A percentile compares a stretch with the other conserved stretches of the same genome.
Conservation (phyloP, 2,888 invertebrate species). For the Brenthis hecate region DNA sequence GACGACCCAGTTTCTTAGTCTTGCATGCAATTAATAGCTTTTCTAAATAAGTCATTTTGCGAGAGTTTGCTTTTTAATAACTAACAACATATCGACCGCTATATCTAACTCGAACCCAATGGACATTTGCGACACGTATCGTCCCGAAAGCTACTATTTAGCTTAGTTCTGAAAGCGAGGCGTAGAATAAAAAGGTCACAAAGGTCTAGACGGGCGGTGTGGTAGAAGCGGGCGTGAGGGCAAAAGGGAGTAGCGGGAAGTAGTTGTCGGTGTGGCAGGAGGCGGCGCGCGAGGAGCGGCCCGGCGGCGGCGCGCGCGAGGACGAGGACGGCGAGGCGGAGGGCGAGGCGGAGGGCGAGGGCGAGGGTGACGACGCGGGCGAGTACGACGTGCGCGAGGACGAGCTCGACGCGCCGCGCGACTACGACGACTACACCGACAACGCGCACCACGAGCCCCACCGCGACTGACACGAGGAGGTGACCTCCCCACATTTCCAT, state of each 20-base stretch:
- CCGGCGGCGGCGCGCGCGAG: conserved; percentile 41
- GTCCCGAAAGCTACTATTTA: neutral
- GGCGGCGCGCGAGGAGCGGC: conserved; percentile 45
- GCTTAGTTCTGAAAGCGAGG: neutral
- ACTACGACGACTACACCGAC: conserved; percentile 77
- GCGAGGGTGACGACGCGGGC: conserved; percentile 48
- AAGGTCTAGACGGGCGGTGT: neutral
- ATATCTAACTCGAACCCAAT: neutral
- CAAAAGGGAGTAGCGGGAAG: conserved; percentile 38
- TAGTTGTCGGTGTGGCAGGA: conserved; percentile 51
- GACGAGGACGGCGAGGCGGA: conserved; percentile 43
- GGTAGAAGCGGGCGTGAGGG: neutral
- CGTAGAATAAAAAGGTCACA: conserved; percentile 17
- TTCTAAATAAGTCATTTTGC: neutral
- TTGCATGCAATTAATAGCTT: conserved; percentile 35
- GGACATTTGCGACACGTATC: neutral
- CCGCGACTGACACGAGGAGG: conserved; percentile 58
- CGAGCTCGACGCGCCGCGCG: conserved; percentile 63
- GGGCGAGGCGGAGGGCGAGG: conserved; percentile 45
- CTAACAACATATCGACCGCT: conserved; percentile 2
- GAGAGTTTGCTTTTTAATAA: neutral
- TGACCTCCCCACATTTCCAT: neutral
- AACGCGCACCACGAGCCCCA: conserved; percentile 65
- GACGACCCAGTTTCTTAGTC: conserved; percentile 29
- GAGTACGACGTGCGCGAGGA: conserved; percentile 53